These are phyloP conservation scores for Trematomus loennbergii DNA, from an alignment of 2,113 vertebrate species.

Conservation along the genomic window DNA sequence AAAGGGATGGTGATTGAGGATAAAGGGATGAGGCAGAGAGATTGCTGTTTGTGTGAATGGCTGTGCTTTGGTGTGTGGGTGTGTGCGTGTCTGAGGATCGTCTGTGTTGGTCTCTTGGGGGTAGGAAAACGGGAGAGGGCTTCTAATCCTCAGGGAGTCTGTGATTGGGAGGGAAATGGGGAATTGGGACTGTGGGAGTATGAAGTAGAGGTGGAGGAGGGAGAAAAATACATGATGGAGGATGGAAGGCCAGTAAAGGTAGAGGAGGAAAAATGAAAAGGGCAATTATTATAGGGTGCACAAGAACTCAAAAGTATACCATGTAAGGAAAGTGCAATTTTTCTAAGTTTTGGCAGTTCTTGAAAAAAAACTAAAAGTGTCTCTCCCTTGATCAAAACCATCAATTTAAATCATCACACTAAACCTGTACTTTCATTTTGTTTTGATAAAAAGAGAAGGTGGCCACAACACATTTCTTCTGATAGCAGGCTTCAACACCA, in stretches of 20 bases:
- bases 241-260: slow-evolving; percentile 30
- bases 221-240: slow-evolving; percentile 28
- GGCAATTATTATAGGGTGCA: slow-evolving; percentile 26
- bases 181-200: slow-evolving; percentile 61
- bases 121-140: slow-evolving; percentile 35
- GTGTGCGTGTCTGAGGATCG: slow-evolving; percentile 19
- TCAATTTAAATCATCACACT: slow-evolving; percentile 46
- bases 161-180: slow-evolving; percentile 64
- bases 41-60: slow-evolving; percentile 54
- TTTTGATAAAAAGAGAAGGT: slow-evolving; percentile 34
- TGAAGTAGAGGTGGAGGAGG: slow-evolving; percentile 25
- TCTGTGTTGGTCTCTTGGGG: slow-evolving; percentile 27
- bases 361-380: slow-evolving; percentile 35
- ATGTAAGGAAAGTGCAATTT: slow-evolving; percentile 22
- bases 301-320: slow-evolving; percentile 33
- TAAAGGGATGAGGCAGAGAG: slow-evolving; percentile 64
- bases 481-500: slow-evolving; percentile 10
- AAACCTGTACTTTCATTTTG: slow-evolving; percentile 38
- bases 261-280: slow-evolving; percentile 31
- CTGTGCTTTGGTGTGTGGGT: slow-evolving; percentile 26
- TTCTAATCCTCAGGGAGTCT: slow-evolving; percentile 62
- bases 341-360: slow-evolving; percentile 13
- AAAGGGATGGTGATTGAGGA: slow-evolving; percentile 57
- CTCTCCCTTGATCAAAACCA: slow-evolving; percentile 30
- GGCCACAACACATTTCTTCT: slow-evolving; percentile 10